These are phyloP conservation scores for Aphelinus atriplicis DNA, from an alignment of 1,140 invertebrate species.

Conservation along the genomic window DNA sequence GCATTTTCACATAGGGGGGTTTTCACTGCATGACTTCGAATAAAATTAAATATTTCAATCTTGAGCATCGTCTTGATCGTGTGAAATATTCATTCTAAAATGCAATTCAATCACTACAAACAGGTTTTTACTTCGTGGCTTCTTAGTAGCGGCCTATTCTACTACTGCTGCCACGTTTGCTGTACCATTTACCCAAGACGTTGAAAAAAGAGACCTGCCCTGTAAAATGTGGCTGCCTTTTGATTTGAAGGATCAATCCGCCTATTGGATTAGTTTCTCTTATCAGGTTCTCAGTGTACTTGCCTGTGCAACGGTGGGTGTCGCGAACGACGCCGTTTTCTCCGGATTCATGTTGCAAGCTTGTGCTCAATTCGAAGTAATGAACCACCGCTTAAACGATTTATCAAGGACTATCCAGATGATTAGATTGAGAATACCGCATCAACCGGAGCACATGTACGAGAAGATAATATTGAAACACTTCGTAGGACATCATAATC, in stretches of 20 bases:
- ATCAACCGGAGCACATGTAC: neutral
- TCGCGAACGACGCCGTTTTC: slow-evolving; percentile 42
- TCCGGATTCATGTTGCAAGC: slow-evolving; percentile 44
- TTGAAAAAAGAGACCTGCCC: slow-evolving; percentile 22
- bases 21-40: no score
- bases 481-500: slow-evolving; percentile 1
- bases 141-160: neutral
- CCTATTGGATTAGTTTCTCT: slow-evolving; percentile 18
- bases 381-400: slow-evolving; percentile 38
- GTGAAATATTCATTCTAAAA: no score
- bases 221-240: slow-evolving; percentile 40
- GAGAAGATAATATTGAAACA: slow-evolving; percentile 23
- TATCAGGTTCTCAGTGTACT: slow-evolving; percentile 39
- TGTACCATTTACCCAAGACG: slow-evolving; percentile 14
- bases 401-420: slow-evolving; percentile 16
- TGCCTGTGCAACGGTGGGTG: slow-evolving; percentile 42
- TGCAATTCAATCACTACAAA: neutral
- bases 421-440: neutral
- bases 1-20: no score
- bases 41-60: no score
- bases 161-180: slow-evolving; percentile 15
- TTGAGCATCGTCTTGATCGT: no score
- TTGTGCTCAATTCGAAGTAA: slow-evolving; percentile 44
- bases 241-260: neutral
- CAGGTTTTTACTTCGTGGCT: neutral